phyloP scores from a whole-genome alignment of 2,113 vertebrate species.

The Holacanthus passer region DNA sequence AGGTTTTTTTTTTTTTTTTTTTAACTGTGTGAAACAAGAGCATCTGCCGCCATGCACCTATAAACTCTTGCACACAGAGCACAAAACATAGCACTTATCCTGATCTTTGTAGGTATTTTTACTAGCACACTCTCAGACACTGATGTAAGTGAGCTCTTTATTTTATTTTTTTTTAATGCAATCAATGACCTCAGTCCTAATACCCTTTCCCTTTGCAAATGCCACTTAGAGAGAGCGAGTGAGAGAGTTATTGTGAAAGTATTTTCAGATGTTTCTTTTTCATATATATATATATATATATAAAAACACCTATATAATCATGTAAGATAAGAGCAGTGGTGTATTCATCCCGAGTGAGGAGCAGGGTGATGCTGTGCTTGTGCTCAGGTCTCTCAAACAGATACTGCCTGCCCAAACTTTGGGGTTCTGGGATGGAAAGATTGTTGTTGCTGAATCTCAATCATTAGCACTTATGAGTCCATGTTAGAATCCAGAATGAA shows the following conservation, averaged over 20 bases:
- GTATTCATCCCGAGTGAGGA: conserved; percentile 30
- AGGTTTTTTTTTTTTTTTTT: conserved; percentile 55
- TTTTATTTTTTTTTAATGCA: conserved; percentile 64
- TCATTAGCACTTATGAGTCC: conserved; percentile 67
- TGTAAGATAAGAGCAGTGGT: conserved; percentile 49
- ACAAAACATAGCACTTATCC: conserved; percentile 67
- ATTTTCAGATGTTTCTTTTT: conserved; percentile 77
- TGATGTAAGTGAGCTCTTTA: conserved; percentile 64
- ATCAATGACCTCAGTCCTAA: conserved; percentile 80
- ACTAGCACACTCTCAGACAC: conserved; percentile 61
- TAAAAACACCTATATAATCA: conserved; percentile 54
- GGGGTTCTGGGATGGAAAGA: conserved; percentile 46
- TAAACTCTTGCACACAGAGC: conserved; percentile 59
- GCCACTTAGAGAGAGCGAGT: conserved; percentile 77
- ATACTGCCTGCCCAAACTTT: conserved; percentile 51
- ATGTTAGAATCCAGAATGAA: conserved; percentile 43
- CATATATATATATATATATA: conserved; percentile 49
- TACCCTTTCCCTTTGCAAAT: conserved; percentile 79
- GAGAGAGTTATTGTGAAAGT: conserved; percentile 60
- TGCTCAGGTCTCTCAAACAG: conserved; percentile 59
- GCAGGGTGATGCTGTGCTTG: conserved; percentile 37
- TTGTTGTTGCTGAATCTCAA: conserved; percentile 29
- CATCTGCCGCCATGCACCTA: conserved; percentile 43
- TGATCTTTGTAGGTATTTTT: conserved; percentile 58
- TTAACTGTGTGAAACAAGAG: conserved; percentile 46